phyloP scores from a whole-genome alignment of 2,888 invertebrate genomes.

The Pedicia rivosa region DNA sequence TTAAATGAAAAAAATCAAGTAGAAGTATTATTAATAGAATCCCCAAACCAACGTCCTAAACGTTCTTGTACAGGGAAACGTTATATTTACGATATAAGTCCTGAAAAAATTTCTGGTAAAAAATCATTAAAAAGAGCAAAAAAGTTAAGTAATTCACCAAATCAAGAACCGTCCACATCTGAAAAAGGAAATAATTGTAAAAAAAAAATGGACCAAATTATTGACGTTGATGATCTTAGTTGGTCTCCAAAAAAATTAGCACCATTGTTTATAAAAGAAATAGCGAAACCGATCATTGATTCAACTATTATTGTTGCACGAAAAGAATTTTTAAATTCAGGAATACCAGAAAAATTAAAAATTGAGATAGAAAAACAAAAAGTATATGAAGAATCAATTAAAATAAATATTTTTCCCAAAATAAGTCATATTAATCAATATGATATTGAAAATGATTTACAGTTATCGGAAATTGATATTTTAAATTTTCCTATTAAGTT shows the following conservation, averaged over 20 bases:
- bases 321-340: constrained; percentile 52
- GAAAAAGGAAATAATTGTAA: background rate
- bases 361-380: constrained; percentile 37
- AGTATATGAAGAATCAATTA: constrained; percentile 21
- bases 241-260: constrained; percentile 39
- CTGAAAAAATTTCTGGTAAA: background rate
- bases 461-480: constrained; percentile 8
- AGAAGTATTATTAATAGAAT: background rate
- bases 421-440: constrained; percentile 49
- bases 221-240: constrained; percentile 17
- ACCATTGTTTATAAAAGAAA: constrained; percentile 45
- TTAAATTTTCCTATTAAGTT: background rate
- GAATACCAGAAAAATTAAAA: constrained; percentile 47
- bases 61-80: constrained; percentile 1
- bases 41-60: background rate
- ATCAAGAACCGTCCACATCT: constrained; percentile 3
- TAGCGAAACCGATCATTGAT: constrained; percentile 39
- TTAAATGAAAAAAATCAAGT: constrained; percentile 16
- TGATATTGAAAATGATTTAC: constrained; percentile 13
- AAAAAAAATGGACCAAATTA: constrained; percentile 15
- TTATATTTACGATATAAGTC: background rate
- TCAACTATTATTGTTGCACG: constrained; percentile 43
- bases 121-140: background rate
- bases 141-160: background rate
- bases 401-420: constrained; percentile 34